A percentile compares a stretch with the other conserved stretches of the same genome.
Evolutionary conservation across 2,888 invertebrate genomes (phyloP).

Genomic region (Heliothis peltigera): DNA sequence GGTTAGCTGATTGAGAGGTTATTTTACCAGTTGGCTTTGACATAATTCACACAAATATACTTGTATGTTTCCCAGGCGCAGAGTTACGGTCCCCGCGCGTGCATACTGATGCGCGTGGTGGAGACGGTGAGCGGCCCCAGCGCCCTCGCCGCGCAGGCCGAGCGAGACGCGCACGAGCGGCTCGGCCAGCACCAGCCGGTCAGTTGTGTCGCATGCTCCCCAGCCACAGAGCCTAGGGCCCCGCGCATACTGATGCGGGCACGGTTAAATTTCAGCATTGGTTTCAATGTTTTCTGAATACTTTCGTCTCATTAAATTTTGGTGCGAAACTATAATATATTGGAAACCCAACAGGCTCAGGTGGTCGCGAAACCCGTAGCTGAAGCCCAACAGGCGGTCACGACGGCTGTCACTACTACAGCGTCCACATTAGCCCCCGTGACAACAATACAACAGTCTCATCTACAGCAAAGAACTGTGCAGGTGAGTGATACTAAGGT

Average conservation of each 20-base stretch:
- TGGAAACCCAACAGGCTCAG: constrained; percentile 9
- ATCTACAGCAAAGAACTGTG: constrained; percentile 92
- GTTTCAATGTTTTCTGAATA: too few species aligned
- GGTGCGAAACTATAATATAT: too few species aligned
- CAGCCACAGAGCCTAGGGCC: too few species aligned
- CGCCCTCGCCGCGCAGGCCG: constrained; percentile 70
- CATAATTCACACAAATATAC: too few species aligned
- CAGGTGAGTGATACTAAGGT: constrained; percentile 73
- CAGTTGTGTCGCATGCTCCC: neutral
- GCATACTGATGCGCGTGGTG: constrained; percentile 98
- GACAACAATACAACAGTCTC: constrained; percentile 91
- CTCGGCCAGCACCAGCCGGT: constrained; percentile 36
- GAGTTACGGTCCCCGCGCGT: constrained; percentile 98
- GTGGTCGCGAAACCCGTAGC: constrained; percentile 31
- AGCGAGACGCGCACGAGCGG: constrained; percentile 63
- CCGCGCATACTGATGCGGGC: too few species aligned
- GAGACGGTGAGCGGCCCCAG: constrained; percentile 95
- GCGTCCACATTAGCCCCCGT: constrained; percentile 64
- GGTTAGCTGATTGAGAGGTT: too few species aligned
- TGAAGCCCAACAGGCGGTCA: constrained; percentile 53
- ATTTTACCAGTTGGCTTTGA: too few species aligned
- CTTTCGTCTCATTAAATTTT: too few species aligned
- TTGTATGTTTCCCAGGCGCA: constrained; percentile 92
- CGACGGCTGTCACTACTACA: constrained; percentile 51
- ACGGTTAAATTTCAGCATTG: too few species aligned